A percentile compares a stretch with the other conserved stretches of the same genome.
phyloP scores from a whole-genome alignment of 1,140 invertebrate genomes.

The Pararge aegeria region DNA sequence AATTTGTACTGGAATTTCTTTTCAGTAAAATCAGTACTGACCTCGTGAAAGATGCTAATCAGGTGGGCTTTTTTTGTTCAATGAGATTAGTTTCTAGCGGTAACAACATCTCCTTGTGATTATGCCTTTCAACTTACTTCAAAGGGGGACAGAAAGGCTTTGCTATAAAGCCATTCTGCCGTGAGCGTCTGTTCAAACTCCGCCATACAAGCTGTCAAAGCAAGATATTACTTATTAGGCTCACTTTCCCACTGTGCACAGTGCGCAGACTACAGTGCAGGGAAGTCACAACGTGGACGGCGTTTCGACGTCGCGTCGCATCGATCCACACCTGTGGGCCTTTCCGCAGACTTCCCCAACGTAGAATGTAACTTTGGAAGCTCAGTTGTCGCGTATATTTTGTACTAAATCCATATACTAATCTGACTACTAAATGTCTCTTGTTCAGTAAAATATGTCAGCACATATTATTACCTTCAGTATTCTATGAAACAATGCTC shows the following conservation, averaged over 20 bases:
- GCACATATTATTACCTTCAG: no score
- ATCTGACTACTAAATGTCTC: neutral
- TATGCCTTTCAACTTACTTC: neutral
- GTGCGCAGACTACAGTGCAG: neutral
- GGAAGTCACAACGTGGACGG: conserved; percentile 5
- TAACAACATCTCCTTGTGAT: no score
- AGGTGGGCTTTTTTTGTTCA: no score
- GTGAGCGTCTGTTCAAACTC: conserved; percentile 1
- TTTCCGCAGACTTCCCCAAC: conserved; percentile 28
- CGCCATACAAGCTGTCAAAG: conserved; percentile 3
- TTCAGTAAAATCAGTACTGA: no score
- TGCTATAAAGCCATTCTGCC: neutral
- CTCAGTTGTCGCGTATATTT: neutral
- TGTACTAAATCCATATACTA: no score
- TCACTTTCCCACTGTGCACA: neutral
- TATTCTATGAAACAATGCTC: no score
- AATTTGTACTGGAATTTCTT: no score
- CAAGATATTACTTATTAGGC: conserved; percentile 13
- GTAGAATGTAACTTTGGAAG: conserved; percentile 8
- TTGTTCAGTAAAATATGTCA: no score
- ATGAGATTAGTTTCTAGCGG: no score
- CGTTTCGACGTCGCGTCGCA: conserved; percentile 41
- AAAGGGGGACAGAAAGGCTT: neutral
- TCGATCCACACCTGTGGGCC: conserved; percentile 55
- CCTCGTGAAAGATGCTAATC: no score